These are phyloP conservation scores for Mamestra brassicae DNA, from an alignment of 2,888 invertebrate genomes.

Conservation along the genomic window DNA sequence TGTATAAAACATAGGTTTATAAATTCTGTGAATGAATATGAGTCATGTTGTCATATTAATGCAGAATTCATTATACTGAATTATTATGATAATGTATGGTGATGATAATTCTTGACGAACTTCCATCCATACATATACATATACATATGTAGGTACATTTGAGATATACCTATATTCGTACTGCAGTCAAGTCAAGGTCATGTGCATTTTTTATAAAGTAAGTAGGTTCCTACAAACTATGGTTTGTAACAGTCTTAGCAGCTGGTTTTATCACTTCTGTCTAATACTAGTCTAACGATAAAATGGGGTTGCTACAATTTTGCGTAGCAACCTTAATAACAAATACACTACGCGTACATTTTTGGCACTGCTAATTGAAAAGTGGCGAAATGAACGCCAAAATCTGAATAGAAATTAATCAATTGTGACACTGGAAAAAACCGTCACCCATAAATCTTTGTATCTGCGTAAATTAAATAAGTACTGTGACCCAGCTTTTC, in stretches of 20 bases:
- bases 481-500: conserved; percentile 49
- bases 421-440: conserved; percentile 33
- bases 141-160: not conserved
- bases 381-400: not conserved
- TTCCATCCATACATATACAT: not conserved
- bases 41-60: conserved; percentile 32
- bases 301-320: not conserved
- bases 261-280: not conserved
- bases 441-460: conserved; percentile 1
- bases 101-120: conserved; percentile 23
- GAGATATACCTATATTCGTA: not conserved
- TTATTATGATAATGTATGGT: conserved; percentile 50
- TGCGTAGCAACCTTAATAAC: not conserved
- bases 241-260: not conserved
- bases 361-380: not conserved
- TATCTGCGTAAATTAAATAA: conserved; percentile 37
- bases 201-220: not conserved
- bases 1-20: conserved; percentile 14
- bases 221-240: not conserved
- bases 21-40: conserved; percentile 45
- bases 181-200: conserved; percentile 24
- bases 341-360: not conserved
- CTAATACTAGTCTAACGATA: not conserved
- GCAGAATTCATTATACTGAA: conserved; percentile 30
- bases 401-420: conserved; percentile 16